A percentile compares a stretch with the other conserved stretches of the same genome.
Conservation (phyloP, 2,113 vertebrate species). For the Bombycilla garrulus region DNA sequence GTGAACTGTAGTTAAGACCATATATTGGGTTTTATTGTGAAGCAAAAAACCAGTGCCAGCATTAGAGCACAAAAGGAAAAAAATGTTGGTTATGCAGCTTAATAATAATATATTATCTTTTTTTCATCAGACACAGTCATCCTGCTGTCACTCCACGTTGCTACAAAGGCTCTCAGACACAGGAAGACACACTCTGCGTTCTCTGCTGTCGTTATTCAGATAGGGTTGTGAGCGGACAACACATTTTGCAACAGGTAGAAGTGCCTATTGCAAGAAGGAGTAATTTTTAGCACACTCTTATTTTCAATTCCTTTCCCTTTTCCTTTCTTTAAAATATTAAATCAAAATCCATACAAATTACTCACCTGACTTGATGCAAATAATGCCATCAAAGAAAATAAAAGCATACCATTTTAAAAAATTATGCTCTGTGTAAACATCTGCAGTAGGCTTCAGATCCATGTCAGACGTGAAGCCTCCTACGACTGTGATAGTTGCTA, state of each 20-base stretch:
- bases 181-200: background rate
- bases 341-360: background rate
- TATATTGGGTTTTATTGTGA: background rate
- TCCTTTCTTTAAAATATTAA: background rate
- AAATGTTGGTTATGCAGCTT: background rate
- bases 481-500: accelerated
- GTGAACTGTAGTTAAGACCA: background rate
- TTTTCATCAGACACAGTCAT: background rate
- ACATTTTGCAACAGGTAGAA: background rate
- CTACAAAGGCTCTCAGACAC: background rate
- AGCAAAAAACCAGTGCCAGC: background rate
- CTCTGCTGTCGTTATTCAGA: background rate
- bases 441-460: background rate
- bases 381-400: background rate
- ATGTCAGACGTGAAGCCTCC: background rate
- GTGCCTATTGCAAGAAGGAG: background rate
- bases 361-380: background rate
- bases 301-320: background rate
- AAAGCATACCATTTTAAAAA: background rate
- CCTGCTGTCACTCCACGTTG: background rate
- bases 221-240: background rate
- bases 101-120: background rate
- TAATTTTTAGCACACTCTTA: background rate
- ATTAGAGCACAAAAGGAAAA: background rate
- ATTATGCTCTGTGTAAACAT: background rate